Base-by-base conservation (phyloP, 2,113 vertebrate species). In the Bubo blakistoni region DNA sequence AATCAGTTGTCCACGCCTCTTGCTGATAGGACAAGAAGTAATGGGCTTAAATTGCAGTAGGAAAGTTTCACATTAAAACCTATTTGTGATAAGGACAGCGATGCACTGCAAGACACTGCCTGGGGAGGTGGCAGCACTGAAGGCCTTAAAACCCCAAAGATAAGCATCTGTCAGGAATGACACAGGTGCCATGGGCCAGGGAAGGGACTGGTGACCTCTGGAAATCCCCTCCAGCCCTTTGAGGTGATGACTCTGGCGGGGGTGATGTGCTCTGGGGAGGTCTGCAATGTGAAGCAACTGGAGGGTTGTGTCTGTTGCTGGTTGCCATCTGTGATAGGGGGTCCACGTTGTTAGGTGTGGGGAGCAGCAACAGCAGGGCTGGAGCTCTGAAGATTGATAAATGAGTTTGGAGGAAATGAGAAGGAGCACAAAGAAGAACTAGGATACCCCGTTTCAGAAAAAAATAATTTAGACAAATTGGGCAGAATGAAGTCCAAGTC, bases 41-140 rank as follows among this genome's bases (percentile, higher is more conserved):
- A 96, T 94, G 78, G 84, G 78, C 32, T 95, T 93, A 80, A 96
- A 94, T 84, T 94, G 96, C 70, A 36, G 62, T 42, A 58, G 72
- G 96, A 71, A 74, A 67, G 91, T 92, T 81, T 79, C 71, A 38
- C 78, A 70, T 91, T 90, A 61, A 94, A 95, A 90, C 71, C 57
- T 62, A 70, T 61, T 65, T 66, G 54, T 62, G 94, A 95, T 95
- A 95, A 97, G 78, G 91, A 27, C 57, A 59, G 78, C 1, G 0
- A 84, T 30, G 69, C 17, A 13, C 59, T 57, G 46, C 30, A 55
- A 65, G 89, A 65, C 89, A 69, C 65, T 72, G 91, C 95, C 93
- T 52, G 84, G 52, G 95, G 95, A 91, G 47, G 65, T 86, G 57
- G 38, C 72, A 92, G 61, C 83, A 47, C 69, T 63, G 73, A 62